Base-by-base conservation (phyloP, 2,113 vertebrate genomes). In the Oreochromis aureus region DNA sequence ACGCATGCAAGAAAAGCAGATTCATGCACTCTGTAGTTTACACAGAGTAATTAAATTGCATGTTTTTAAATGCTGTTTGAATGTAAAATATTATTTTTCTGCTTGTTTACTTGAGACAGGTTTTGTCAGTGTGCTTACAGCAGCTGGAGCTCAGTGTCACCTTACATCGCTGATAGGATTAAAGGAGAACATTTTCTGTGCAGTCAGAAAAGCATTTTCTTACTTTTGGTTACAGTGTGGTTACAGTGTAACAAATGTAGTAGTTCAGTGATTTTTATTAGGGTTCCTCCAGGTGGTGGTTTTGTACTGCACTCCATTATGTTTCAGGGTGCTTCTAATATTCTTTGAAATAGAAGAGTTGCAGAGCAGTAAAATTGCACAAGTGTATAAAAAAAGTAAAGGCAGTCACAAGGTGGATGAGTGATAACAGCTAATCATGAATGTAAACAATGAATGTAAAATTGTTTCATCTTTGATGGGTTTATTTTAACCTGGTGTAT, bases 231-330 rank as follows among this genome's bases (percentile, higher is more conserved):
- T 22, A 61, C 41, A 36, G 0, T 32, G 7, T 36, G 24, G 6
- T 78, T 16, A 63, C 41, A 36, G 32, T 48, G 12, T 39, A 22
- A 36, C 32, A 34, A 4, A 61, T n/a, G 5, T 51, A 9, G 46
- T 36, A 51, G 7, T 71, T 71, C 1, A 41, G 3, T 69, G n/a
- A 5, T 16, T 24, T 54, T 69, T 6, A 55, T 32, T 76, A 76
- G 0, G 6, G 0, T 41, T 6, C 48, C 41, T 15, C 11, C 24
- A 30, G 56, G 16, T 16, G 41, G 27, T 66, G 41, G 19, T 55
- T 51, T 69, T 41, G 32, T 54, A 3, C 9, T 54, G 46, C 32
- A n/a, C 46, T 69, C 24, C 22, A 27, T 46, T 59, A 1, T 73
- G 15, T 69, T 69, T n/a, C 19, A 41, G 39, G 5, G 34, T 30